Evolutionary conservation across 2,797 vertebrate genomes (phyloP), one percentile per base, ranked within the genome.

Genomic region (Pipistrellus pygmaeus): DNA sequence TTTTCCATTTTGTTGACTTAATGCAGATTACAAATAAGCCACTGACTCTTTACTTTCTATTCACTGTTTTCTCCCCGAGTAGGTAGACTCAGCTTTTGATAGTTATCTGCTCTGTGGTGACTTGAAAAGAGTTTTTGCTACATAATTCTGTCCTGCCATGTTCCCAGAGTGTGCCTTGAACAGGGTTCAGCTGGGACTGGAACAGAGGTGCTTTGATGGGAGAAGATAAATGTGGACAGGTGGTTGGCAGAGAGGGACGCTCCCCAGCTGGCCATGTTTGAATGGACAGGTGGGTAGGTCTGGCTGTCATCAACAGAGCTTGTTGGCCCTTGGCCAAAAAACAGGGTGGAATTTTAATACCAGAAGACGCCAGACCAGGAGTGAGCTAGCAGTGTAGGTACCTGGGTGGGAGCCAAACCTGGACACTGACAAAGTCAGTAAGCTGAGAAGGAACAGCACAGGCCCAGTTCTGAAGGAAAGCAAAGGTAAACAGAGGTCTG

Each of bases 311-410:
- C 44, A 13, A 57, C 32, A 88, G 57, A 92, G 55, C 64, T 90
- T 92, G 38, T 87, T 94, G 95, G 44, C 53, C 76, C 12, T 71
- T 62, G 2, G 53, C 53, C 83, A 84, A 62, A 86, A 85, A 12
- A 80, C 25, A n/a, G n/a, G 44, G 23, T 75, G n/a, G 57, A 90
- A 75, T 93, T 93, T 94, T 94, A 88, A 95, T 95, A 82, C 23
- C 55, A 75, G 85, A 90, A 88, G 62, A 96, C 72, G 41, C 68
- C 46, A 91, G 41, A 68, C 57, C 57, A 85, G 80, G 51, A 83
- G 53, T 62, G 75, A 93, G 80, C 57, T 85, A 92, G 64, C 38
- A 55, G 91, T 8, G n/a, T n/a, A 88, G 48, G 87, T 46, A 48
- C 48, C 18, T 88, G 71, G 66, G 5, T 57, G 30, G 14, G 21